phyloP scores from a whole-genome alignment of 2,888 invertebrate genomes.

The Temnothorax unifasciatus region DNA sequence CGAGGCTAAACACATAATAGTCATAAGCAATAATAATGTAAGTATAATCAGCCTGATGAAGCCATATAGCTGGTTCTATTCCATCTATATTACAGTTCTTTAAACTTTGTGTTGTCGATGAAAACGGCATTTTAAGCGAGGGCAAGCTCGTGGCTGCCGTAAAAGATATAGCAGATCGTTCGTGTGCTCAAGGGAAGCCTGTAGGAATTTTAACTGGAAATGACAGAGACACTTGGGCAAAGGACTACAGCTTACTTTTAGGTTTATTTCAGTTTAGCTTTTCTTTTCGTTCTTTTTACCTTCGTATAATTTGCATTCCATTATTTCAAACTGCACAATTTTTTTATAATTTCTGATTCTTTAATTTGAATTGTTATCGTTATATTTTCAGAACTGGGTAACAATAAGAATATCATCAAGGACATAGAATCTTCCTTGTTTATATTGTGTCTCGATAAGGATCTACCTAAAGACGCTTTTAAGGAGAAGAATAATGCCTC shows the following conservation, averaged over 20 bases:
- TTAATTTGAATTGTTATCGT: constrained; percentile 56
- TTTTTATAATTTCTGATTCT: background rate
- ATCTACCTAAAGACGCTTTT: constrained; percentile 86
- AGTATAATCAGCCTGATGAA: constrained; percentile 81
- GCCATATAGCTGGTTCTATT: background rate
- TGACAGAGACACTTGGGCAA: constrained; percentile 93
- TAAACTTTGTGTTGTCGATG: constrained; percentile 87
- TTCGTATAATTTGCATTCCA: background rate
- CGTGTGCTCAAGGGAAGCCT: constrained; percentile 87
- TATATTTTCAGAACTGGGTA: constrained; percentile 85
- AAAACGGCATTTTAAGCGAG: constrained; percentile 88
- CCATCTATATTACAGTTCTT: constrained; percentile 63
- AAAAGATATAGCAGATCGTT: constrained; percentile 88
- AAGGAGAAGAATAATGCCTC: constrained; percentile 87
- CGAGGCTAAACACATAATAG: constrained; percentile 91
- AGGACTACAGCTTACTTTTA: constrained; percentile 90
- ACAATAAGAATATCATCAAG: constrained; percentile 88
- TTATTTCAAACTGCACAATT: background rate
- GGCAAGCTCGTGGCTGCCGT: constrained; percentile 90
- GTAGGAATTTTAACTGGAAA: constrained; percentile 94
- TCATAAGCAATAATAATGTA: constrained; percentile 95
- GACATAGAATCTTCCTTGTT: constrained; percentile 93
- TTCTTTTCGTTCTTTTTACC: background rate
- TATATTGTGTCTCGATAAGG: constrained; percentile 92
- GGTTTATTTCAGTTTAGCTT: constrained; percentile 85